Evolutionary conservation across 2,888 invertebrate species (phyloP).

Genomic region (Xestobium rufovillosum): DNA sequence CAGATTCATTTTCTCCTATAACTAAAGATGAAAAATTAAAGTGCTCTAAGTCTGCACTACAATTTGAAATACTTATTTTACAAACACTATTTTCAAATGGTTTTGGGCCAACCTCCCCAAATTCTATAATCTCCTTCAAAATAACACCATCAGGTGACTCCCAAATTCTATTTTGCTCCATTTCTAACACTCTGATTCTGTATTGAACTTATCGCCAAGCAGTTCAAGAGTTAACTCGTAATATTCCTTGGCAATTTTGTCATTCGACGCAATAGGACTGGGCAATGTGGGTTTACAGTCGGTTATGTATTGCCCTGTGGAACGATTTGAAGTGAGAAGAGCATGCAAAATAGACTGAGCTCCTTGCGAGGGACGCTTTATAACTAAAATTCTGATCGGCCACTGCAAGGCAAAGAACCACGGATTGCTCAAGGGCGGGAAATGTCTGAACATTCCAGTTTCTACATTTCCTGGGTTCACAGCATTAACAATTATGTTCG

Average conservation of each 20-base stretch:
- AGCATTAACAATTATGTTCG: slow-evolving; percentile 39
- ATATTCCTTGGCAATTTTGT: slow-evolving; percentile 33
- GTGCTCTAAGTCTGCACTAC: slow-evolving; percentile 22
- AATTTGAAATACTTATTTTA: slow-evolving; percentile 30
- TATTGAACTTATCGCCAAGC: slow-evolving; percentile 32
- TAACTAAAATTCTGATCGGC: slow-evolving; percentile 37
- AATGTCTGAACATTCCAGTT: slow-evolving; percentile 40
- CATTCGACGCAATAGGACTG: slow-evolving; percentile 32
- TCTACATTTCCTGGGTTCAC: slow-evolving; percentile 45
- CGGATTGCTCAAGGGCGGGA: slow-evolving; percentile 35
- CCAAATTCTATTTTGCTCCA: slow-evolving; percentile 21
- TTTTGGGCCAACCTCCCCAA: slow-evolving; percentile 32
- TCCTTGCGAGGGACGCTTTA: slow-evolving; percentile 41
- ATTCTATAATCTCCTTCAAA: slow-evolving; percentile 31
- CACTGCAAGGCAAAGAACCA: slow-evolving; percentile 39
- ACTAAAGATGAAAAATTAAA: slow-evolving; percentile 25
- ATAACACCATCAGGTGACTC: slow-evolving; percentile 36
- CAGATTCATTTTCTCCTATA: slow-evolving; percentile 43
- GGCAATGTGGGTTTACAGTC: slow-evolving; percentile 37
- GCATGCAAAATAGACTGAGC: slow-evolving; percentile 41
- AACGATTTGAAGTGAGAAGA: slow-evolving; percentile 36
- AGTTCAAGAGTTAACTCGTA: slow-evolving; percentile 36
- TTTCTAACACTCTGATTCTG: slow-evolving; percentile 38
- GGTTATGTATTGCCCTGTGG: slow-evolving; percentile 38
- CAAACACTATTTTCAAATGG: slow-evolving; percentile 39